These are phyloP conservation scores for Omphaloscelis lunosa DNA, from an alignment of 2,888 invertebrate species.

Conservation along the genomic window DNA sequence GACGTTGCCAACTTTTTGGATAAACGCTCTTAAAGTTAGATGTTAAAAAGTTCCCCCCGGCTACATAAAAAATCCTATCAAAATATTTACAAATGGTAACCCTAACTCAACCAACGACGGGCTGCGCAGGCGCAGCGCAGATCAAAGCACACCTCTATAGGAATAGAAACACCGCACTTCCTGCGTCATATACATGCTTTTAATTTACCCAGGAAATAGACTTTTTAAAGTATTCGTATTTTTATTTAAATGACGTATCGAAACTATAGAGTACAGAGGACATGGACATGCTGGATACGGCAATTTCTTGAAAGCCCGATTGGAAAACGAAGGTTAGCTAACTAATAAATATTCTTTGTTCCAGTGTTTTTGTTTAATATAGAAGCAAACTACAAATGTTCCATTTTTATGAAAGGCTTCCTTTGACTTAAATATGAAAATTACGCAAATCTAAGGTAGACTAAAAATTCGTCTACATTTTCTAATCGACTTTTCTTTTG, in stretches of 20 bases:
- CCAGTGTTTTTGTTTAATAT: too few relatives aligned
- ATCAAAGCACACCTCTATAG: conserved; percentile 55
- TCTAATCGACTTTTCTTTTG: neutral
- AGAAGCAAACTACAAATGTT: too few relatives aligned
- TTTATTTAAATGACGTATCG: conserved; percentile 27
- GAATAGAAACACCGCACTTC: conserved; percentile 53
- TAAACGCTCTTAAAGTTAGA: too few relatives aligned
- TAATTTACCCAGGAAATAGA: conserved; percentile 49
- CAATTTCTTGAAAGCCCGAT: too few relatives aligned
- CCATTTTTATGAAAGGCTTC: too few relatives aligned
- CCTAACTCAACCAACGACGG: conserved; percentile 8
- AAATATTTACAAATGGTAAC: conserved; percentile 37
- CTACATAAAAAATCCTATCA: conserved; percentile 2
- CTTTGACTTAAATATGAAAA: too few relatives aligned
- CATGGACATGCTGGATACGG: neutral
- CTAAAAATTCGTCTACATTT: too few relatives aligned
- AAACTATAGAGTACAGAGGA: conserved; percentile 5
- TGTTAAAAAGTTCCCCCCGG: too few relatives aligned
- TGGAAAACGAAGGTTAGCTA: too few relatives aligned
- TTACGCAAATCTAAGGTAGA: too few relatives aligned
- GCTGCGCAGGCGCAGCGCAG: conserved; percentile 31
- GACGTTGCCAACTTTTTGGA: too few relatives aligned
- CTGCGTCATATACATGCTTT: conserved; percentile 36
- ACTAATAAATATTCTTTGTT: too few relatives aligned
- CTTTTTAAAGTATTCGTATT: conserved; percentile 20